phyloP scores from a whole-genome alignment of 92 coral and sea anemone genomes.

The Epizoanthus rinbou region DNA sequence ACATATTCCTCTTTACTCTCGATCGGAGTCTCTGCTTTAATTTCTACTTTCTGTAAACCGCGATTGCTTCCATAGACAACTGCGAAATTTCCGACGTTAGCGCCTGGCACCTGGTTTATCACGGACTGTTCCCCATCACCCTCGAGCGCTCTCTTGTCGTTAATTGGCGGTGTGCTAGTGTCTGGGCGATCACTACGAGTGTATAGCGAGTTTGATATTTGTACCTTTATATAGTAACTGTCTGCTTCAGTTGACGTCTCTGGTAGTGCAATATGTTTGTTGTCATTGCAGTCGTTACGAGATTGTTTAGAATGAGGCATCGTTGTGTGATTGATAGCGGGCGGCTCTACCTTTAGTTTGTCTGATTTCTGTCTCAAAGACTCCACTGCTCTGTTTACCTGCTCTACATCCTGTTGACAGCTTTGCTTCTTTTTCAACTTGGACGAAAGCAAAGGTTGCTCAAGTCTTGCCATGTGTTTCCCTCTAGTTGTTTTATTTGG shows the following conservation, averaged over 20 bases:
- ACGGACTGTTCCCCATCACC: not conserved
- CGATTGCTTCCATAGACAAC: constrained; percentile 9
- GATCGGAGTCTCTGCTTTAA: not conserved
- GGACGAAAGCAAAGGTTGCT: not conserved
- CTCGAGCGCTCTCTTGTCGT: not conserved
- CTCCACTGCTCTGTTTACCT: not conserved
- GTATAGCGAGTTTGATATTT: too few relatives aligned
- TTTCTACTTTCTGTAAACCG: constrained; percentile 4
- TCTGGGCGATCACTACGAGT: too few relatives aligned
- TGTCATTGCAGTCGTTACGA: not conserved
- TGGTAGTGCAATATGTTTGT: not conserved
- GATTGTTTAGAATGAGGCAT: not conserved
- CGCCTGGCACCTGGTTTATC: not conserved
- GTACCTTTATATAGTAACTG: not conserved
- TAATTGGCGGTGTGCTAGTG: too few relatives aligned
- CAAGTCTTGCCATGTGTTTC: not conserved
- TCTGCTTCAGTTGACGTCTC: not conserved
- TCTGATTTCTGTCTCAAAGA: not conserved
- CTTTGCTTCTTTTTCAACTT: not conserved
- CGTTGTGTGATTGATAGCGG: not conserved
- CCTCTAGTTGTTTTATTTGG: not conserved
- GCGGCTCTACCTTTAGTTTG: not conserved
- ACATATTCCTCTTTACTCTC: not conserved
- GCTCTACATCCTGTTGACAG: not conserved
- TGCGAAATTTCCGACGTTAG: constrained; percentile 10